Evolutionary conservation across 2,888 invertebrate species (phyloP), one percentile per base, ranked within the genome.

Genomic region (Acrobeloides nanus): DNA sequence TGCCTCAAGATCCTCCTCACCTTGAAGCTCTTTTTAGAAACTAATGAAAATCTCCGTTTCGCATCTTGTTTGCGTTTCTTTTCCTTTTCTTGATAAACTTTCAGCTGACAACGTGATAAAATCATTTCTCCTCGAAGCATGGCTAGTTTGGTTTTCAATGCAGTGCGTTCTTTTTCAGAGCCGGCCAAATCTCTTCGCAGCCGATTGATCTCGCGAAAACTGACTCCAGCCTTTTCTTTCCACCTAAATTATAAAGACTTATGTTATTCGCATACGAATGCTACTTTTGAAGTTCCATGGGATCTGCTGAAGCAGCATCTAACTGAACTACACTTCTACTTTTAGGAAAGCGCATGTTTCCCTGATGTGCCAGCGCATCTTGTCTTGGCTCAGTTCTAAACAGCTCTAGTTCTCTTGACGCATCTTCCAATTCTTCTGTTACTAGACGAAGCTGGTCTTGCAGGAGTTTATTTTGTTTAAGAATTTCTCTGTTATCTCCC

Each of bases 111-210:
- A 24, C 50, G 56, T 3, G 61, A 58, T 47, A 71, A 46, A 35
- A 66, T 68, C 33, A 67, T 33, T 48, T 72, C 71, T 20, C 71
- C 71, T 17, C 61, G 40, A 29, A 66, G 52, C 35, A 70, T 57
- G 1, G 65, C 59, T 35, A 69, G 31, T 39, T 70, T 64, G 6
- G 61, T 59, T 6, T 43, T 43, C 7, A 55, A 37, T 3, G 57
- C 50, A 7, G 49, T 38, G 8, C 53, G 46, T 25, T 62, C 60
- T 18, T 27, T 37, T 39, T 61, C 61, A 4, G 51, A 38, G 12
- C 35, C 35, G 15, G 23, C 39, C 40, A 63, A 55, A 25, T 56
- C 57, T 12, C 50, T 50, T 15, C 71, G 45, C 7, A 70, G 54
- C 12, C 58, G 49, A 29, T 66, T 64, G 17, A 66, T 50, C 37